These are phyloP conservation scores for Eledone cirrhosa DNA, from an alignment of 2,888 invertebrate species.

Conservation along the genomic window DNA sequence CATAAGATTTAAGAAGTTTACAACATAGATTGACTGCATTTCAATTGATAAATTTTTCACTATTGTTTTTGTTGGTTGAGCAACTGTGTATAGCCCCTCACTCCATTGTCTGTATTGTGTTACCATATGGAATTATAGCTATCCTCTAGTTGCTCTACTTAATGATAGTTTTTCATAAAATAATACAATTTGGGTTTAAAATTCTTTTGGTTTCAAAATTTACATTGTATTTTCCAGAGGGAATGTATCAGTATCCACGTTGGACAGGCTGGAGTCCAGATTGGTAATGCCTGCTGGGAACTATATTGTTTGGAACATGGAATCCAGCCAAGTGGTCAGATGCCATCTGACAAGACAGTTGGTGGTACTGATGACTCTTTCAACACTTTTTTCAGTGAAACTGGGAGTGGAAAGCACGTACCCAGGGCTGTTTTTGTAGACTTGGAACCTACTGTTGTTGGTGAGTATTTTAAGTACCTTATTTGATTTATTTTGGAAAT, in stretches of 20 bases:
- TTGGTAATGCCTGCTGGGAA: constrained; percentile 6
- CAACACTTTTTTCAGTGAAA: not conserved
- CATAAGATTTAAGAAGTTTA: too few relatives aligned
- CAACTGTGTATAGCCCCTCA: too few relatives aligned
- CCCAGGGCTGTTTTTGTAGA: not conserved
- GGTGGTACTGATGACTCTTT: not conserved
- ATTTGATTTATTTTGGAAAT: too few relatives aligned
- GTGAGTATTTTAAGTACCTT: not conserved
- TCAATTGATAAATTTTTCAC: too few relatives aligned
- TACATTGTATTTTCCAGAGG: not conserved
- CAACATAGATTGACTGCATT: too few relatives aligned
- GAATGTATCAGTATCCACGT: constrained; percentile 1
- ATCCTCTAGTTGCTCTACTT: too few relatives aligned
- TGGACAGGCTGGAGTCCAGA: not conserved
- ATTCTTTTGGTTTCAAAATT: too few relatives aligned
- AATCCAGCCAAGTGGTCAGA: not conserved
- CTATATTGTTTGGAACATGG: not conserved
- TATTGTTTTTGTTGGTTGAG: too few relatives aligned
- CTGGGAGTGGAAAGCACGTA: not conserved
- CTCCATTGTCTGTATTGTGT: too few relatives aligned
- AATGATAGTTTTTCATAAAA: too few relatives aligned
- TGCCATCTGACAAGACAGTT: not conserved
- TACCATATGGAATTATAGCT: too few relatives aligned
- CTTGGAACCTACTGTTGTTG: not conserved
- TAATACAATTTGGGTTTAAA: too few relatives aligned